A percentile compares a stretch with the other conserved stretches of the same genome.
Conservation (phyloP, 23 tunicate genomes). For the Botrylloides violaceus region DNA sequence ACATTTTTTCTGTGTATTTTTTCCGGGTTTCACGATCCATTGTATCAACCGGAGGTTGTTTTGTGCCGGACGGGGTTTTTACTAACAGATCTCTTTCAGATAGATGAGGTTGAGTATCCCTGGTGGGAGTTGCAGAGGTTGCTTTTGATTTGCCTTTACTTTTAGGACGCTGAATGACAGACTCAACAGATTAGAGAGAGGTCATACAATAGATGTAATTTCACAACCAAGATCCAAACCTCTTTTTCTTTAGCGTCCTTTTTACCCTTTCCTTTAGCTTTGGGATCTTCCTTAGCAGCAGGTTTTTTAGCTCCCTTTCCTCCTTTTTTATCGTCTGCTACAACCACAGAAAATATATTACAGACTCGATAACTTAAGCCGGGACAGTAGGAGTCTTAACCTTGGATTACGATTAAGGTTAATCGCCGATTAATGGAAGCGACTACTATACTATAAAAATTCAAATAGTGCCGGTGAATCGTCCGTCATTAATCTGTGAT, state of each 20-base stretch:
- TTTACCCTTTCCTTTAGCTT: constrained; percentile 70
- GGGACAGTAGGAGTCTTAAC: no score
- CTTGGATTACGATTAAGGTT: no score
- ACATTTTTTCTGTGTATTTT: constrained; percentile 78
- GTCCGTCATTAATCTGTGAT: no score
- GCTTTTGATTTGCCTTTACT: constrained; percentile 50
- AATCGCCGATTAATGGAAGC: no score
- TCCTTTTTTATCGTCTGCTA: constrained; percentile 20
- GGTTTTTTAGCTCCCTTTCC: constrained; percentile 57
- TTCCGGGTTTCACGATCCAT: constrained; percentile 48
- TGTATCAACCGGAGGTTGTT: constrained; percentile 35
- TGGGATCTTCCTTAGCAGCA: constrained; percentile 46
- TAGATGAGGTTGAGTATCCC: constrained; percentile 40
- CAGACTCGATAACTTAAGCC: no score
- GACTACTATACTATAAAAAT: no score
- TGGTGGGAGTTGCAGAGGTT: constrained; percentile 47
- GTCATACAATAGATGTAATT: background rate
- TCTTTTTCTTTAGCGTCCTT: constrained; percentile 63
- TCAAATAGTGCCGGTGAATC: no score
- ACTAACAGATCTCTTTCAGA: constrained; percentile 43
- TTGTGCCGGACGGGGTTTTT: constrained; percentile 62
- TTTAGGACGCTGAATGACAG: constrained; percentile 52
- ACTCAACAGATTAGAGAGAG: background rate
- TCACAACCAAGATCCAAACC: background rate
- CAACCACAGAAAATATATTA: background rate